Percentiles rank a stretch among this genome's conserved stretches.
phyloP scores from a whole-genome alignment of 2,113 vertebrate genomes.

The Dicaeum eximium region DNA sequence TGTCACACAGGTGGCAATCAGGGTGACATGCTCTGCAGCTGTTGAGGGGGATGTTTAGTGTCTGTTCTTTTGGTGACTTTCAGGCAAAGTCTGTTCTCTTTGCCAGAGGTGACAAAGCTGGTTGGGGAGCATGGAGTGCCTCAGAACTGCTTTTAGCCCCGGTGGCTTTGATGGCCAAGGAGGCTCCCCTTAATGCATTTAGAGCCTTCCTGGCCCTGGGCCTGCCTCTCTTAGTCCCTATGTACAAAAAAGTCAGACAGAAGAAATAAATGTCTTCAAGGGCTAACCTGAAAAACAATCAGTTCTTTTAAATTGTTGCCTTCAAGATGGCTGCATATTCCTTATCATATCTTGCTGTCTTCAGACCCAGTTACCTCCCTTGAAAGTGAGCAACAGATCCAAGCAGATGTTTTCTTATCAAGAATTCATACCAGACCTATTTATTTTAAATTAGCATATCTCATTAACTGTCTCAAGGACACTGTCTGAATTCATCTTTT shows the following conservation, averaged over 20 bases:
- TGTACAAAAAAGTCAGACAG: not conserved
- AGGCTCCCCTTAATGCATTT: not conserved
- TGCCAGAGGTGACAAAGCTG: not conserved
- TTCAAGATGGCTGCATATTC: not conserved
- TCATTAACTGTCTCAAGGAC: slow-evolving; percentile 76
- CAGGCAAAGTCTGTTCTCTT: not conserved
- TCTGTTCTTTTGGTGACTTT: not conserved
- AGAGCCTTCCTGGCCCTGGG: not conserved
- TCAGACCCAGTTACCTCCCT: slow-evolving; percentile 40
- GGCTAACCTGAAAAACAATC: slow-evolving; percentile 46
- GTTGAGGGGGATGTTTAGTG: not conserved
- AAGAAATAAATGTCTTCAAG: not conserved
- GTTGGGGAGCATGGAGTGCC: not conserved
- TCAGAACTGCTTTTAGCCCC: not conserved
- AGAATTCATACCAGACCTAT: slow-evolving; percentile 71
- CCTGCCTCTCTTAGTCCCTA: not conserved
- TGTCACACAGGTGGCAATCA: not conserved
- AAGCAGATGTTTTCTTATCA: slow-evolving; percentile 78
- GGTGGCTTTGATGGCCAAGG: not conserved
- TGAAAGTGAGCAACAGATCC: slow-evolving; percentile 51
- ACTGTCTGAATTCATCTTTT: slow-evolving; percentile 66
- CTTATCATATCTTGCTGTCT: slow-evolving; percentile 35
- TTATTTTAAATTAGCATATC: slow-evolving; percentile 76
- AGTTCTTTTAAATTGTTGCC: slow-evolving; percentile 46
- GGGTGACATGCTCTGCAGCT: not conserved